Base-by-base conservation (phyloP, 2,113 vertebrate species). In the Larimichthys polyactis region DNA sequence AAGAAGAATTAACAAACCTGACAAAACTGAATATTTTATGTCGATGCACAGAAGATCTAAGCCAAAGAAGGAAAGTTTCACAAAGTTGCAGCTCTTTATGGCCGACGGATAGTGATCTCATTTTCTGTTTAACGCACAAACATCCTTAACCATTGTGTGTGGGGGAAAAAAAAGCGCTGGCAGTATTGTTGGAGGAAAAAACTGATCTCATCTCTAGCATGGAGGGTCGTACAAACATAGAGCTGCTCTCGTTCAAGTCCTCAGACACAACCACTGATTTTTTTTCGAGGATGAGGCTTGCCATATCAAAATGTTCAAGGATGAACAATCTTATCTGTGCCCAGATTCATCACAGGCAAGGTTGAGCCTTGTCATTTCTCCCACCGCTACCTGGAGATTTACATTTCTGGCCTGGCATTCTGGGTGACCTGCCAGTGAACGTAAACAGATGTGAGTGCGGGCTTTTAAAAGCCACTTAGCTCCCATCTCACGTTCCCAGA, bases 341-440 rank as follows among this genome's bases (percentile, higher is more conserved):
- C 78, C 65, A 71, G 72, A 89, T 90, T 88, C 80, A 90, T 91
- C 89, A 89, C 76, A 82, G 80, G 83, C 79, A 78, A 91, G 87
- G 84, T 66, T 86, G 82, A 89, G 84, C 44, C 63, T 69, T 88
- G 83, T 90, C 88, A 79, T 83, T 78, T 81, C 5, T 16, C 44
- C 66, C 83, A 44, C 48, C 49, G 27, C 71, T 78, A 83, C 82
- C 81, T 76, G 66, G 43, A 90, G 78, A 93, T 92, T 95, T 94
- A 90, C 69, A 93, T 92, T 85, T 90, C 64, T 75, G 86, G 83
- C 77, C 52, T 62, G 63, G 29, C 27, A 52, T 57, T 86, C 44
- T 46, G 60, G 67, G 19, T 62, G 67, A 52, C 57, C 82, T 91
- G 83, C 71, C 75, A 89, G 66, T 63, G 63, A 81, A 81, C 70